Base-by-base conservation (phyloP, 37 sponge, comb jelly and placozoan genomes). In the Spongilla lacustris region DNA sequence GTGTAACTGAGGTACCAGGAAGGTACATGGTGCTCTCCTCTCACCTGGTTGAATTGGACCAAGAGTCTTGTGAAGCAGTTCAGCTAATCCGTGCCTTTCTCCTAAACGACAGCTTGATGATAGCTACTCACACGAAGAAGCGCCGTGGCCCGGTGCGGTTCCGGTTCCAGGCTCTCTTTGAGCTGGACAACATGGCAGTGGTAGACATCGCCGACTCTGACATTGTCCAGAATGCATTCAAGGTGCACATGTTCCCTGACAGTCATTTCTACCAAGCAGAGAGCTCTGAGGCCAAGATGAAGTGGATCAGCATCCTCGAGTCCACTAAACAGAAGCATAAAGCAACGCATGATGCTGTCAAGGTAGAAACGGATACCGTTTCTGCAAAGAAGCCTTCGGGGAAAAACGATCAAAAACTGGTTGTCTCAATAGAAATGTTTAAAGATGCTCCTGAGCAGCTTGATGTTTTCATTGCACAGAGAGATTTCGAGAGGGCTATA, bases 401-500 rank as follows among this genome's bases (percentile, higher is more conserved):
- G 11, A 35, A 35, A 1, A n/a, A 27, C 36, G 21, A 8, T 41
- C 50, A 67, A 27, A 66, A 79, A 32, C 24, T 2, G 11, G 66
- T 49, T 1, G 83, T 36, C 33, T 14, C 36, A 75, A 75, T 24
- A 37, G 28, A 36, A 24, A 19, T 30, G 91, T 78, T 96, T 38
- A 92, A 94, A 73, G 94, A 98, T 49, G 90, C 91, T 0, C 97
- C 97, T 9, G 99, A 96, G 81, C 89, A 87, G 79, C 94, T 96
- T 27, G 99, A 98, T 82, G 96, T 98, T 49, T 97, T 83, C 73
- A 90, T 98, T 38, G 99, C 97, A 17, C 99, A 98, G 87, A 76
- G 99, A 68, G 97, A 98, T 24, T 97, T 98, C 85, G 99, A 98
- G 68, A 75, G 91, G 35, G 99, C 99, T 49, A 91, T 96, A 13